These are phyloP conservation scores for Rhyacophila evoluta DNA, from an alignment of 2,888 invertebrate genomes.

Conservation along the genomic window DNA sequence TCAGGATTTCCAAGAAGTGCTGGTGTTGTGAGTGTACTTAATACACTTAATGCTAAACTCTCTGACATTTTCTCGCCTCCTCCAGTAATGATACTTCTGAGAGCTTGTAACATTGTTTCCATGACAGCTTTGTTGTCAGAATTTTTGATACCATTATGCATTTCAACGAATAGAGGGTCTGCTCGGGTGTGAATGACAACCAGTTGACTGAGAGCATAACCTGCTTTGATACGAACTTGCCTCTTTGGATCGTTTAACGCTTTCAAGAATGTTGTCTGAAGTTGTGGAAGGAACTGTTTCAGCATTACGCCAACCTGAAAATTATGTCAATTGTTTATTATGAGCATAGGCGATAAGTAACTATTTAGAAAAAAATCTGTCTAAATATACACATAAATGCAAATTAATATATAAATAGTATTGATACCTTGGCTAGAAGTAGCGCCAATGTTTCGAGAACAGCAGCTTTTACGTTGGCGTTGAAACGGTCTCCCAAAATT, in stretches of 20 bases:
- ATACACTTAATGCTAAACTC: conserved; percentile 79
- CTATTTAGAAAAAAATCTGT: no score
- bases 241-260: conserved; percentile 92
- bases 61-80: conserved; percentile 93
- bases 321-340: no score
- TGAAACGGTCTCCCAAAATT: conserved; percentile 95
- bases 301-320: conserved; percentile 90
- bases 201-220: conserved; percentile 86
- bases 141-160: conserved; percentile 86
- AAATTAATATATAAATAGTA: not conserved
- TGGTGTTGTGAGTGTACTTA: conserved; percentile 73
- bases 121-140: conserved; percentile 88
- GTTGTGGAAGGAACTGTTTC: conserved; percentile 97
- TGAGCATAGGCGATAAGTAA: no score
- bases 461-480: conserved; percentile 93
- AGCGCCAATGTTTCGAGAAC: conserved; percentile 94
- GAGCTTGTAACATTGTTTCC: conserved; percentile 93
- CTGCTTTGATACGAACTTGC: conserved; percentile 90
- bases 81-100: conserved; percentile 85
- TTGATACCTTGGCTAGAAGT: conserved; percentile 85
- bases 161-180: conserved; percentile 94
- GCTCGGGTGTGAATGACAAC: conserved; percentile 93
- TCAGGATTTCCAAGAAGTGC: conserved; percentile 79
- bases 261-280: conserved; percentile 98
- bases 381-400: no score